Base-by-base conservation (phyloP, 2,113 vertebrate genomes). In the Apteryx owenii region DNA sequence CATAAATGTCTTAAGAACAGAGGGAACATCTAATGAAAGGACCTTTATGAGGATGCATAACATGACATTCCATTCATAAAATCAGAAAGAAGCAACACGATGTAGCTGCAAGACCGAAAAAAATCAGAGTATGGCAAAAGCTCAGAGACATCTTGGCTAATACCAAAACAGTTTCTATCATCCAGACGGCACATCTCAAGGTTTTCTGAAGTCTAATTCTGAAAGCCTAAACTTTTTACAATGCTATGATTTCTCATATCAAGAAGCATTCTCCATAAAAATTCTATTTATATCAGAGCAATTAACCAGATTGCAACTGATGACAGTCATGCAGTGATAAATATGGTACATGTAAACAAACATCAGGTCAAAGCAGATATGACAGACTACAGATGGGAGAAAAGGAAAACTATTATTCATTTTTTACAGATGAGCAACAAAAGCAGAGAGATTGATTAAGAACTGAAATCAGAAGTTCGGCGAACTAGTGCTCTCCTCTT, bases 61-160 rank as follows among this genome's bases (percentile, higher is more conserved):
- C 65, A 87, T 81, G 81, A 81, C 96, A 96, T 96, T 90, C 81
- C 94, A 95, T 96, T 94, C 85, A 88, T 68, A 94, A 97, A 97
- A 92, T 6, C 51, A 94, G 56, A 83, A 48, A 86, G 84, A 80
- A 17, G n/a, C 42, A 70, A 28, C 17, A 10, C 10, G 65, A 48
- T 58, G 33, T 40, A 87, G 51, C 77, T 64, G 38, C 9, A 75
- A 79, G 48, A 93, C 44, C 40, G 1, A 9, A 10, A 6, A 15
- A 29, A 9, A 29, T 62, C 40, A 22, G 61, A 48, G 38, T 18
- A 53, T 2, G 21, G 53, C 42, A 83, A 75, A 88, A 91, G 4
- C 46, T 93, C 46, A 23, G 46, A 82, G 19, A 15, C 5, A 5
- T 85, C 53, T 77, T 54, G 28, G n/a, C 62, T 75, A 84, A 69